Percentiles rank a stretch among this genome's conserved stretches.
These are phyloP conservation scores for Crocodylus rhombifer DNA, from an alignment of 2,797 vertebrate species.

Conservation along the genomic window DNA sequence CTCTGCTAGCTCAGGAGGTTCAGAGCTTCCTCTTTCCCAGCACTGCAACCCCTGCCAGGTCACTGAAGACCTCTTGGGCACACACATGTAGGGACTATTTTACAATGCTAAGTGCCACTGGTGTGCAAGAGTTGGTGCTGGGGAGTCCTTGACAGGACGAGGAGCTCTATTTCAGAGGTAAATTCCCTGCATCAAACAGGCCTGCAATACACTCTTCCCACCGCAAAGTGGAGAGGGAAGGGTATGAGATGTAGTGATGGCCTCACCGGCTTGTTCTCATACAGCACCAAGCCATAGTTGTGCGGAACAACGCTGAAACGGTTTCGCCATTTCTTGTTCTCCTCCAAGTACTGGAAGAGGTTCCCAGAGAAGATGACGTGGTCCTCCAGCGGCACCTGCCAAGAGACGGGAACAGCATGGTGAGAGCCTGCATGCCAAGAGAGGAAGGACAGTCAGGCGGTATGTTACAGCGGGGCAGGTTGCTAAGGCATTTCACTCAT, in stretches of 20 bases:
- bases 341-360: constrained; percentile 95
- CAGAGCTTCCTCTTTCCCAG: neutral
- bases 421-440: neutral
- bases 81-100: neutral
- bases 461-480: neutral
- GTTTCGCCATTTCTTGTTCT: constrained; percentile 95
- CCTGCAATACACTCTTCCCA: neutral
- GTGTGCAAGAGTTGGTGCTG: neutral
- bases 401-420: neutral
- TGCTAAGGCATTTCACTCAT: too few species aligned
- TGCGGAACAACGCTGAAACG: constrained; percentile 91
- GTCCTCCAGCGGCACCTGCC: constrained; percentile 89
- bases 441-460: neutral
- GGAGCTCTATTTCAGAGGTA: neutral
- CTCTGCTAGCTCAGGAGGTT: neutral
- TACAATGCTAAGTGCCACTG: too few species aligned
- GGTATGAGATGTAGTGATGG: neutral
- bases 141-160: too few species aligned
- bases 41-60: neutral
- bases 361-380: constrained; percentile 93
- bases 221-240: neutral
- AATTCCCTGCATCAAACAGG: neutral
- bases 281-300: constrained; percentile 89
- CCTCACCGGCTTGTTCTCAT: constrained; percentile 91
- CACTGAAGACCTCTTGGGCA: neutral